Evolutionary conservation across 2,888 invertebrate species (phyloP), one percentile per base, ranked within the genome.

Genomic region (Eristalis tenax): DNA sequence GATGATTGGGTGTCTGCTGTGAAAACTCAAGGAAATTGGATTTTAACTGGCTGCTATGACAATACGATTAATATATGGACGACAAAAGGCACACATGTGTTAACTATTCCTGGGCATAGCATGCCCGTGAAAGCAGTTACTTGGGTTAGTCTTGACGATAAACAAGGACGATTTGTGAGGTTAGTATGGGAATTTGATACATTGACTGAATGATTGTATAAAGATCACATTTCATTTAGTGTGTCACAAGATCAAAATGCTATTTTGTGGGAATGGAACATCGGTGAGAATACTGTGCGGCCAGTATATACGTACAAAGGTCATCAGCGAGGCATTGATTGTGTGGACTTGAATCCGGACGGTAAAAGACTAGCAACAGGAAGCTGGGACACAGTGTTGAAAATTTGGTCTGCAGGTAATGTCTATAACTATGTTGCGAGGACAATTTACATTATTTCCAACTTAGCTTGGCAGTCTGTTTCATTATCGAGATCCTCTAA

Each of bases 1-100:
- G 98, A 99, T 93, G 99, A 99, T 92, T 99, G 99, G 99, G 98
- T 99, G n/a, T 96, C 98, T 23, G 95, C 97, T 61, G 96, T 98
- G 0, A 95, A 96, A 89, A 94, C 95, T 57, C 93, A 94, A 85
- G 95, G 94, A 57, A 95, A 95, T 91, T 97, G 96, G 96, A 97
- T 99, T 85, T 92, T 99, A 63, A 96, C 97, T 70, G 99, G 99
- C 26, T 97, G 98, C 92, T 99, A 99, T 93, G 99, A 99, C 92
- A 97, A 97, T 92, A 97, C 98, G 74, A 93, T 99, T 59, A 97
- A 98, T 90, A 95, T 99, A 83, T 99, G 98, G 98, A 96, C 96
- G 13, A 95, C 94, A 4, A 96, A 96, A 92, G 98, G 98, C 5
- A 96, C 96, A 90, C 96, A 97, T 91, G 95, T 96, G 88, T 94